Percentiles rank a stretch among this genome's conserved stretches.
phyloP scores from a whole-genome alignment of 2,113 vertebrate genomes.

The Polypterus senegalus region DNA sequence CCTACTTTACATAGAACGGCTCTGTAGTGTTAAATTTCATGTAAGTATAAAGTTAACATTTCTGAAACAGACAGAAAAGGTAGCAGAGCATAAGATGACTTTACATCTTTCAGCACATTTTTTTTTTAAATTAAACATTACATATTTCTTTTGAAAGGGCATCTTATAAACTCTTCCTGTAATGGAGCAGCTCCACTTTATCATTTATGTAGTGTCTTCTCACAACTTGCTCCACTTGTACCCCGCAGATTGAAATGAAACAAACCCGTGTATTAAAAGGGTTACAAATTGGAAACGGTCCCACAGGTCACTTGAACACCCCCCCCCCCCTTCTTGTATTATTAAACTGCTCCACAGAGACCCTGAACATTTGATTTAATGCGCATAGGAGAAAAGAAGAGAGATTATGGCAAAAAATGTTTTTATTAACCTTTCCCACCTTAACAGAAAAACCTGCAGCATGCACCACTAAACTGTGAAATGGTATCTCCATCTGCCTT shows the following conservation, averaged over 20 bases:
- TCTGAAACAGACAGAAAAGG: too few species aligned
- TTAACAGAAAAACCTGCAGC: slow-evolving; percentile 42
- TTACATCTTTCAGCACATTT: too few species aligned
- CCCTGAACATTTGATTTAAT: slow-evolving; percentile 55
- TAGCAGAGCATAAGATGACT: too few species aligned
- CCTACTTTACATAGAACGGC: too few species aligned
- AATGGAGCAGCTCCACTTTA: not conserved
- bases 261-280: slow-evolving; percentile 45
- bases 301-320: slow-evolving; percentile 40
- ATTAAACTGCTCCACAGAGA: slow-evolving; percentile 51
- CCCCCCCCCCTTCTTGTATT: slow-evolving; percentile 19
- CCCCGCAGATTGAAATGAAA: slow-evolving; percentile 41
- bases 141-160: too few species aligned
- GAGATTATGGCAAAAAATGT: slow-evolving; percentile 57
- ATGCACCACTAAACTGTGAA: slow-evolving; percentile 74
- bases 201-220: not conserved
- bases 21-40: too few species aligned
- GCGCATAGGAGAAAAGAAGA: slow-evolving; percentile 36
- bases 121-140: too few species aligned
- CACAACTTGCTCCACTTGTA: not conserved
- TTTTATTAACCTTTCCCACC: slow-evolving; percentile 67
- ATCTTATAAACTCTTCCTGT: not conserved
- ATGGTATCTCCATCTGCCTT: slow-evolving; percentile 56
- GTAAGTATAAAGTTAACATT: too few species aligned
- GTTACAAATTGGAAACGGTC: slow-evolving; percentile 42